Base-by-base conservation (phyloP, 2,113 vertebrate genomes). In the Lutjanus erythropterus region DNA sequence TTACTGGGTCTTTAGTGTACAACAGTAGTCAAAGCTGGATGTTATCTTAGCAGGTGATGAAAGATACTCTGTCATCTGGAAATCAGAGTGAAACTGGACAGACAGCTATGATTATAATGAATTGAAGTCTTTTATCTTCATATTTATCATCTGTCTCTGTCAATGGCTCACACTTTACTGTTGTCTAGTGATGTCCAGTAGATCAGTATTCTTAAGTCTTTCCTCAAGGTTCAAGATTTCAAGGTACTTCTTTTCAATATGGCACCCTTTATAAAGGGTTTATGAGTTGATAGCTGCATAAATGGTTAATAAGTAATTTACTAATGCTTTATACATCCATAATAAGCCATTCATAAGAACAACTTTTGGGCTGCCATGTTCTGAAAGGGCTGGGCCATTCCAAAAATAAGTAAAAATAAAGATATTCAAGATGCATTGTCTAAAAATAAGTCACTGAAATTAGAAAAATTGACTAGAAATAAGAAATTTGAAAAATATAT, bases 91-190 rank as follows among this genome's bases (percentile, higher is more conserved):
- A 56, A 29, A 53, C 61, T 19, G 49, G 33, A 78, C 61, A n/a
- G 71, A 46, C 60, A 31, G 37, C 19, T 29, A 6, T 31, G 23
- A 78, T 18, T 50, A 42, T 31, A 53, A 67, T 19, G 11, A 62
- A 62, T 37, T 37, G 29, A 83, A 23, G 33, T 61, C 35, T 52
- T 49, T 55, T 58, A 42, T 42, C 47, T 53, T 47, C 39, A 46
- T 70, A 5, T 81, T 65, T 67, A 42, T 69, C 49, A 60, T 49
- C 49, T 50, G 68, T 56, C 35, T 81, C 67, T 39, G 49, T 68
- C 60, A 0, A 12, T 58, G 55, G 31, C 53, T 66, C 62, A n/a
- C 23, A 64, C 60, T 11, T 80, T 19, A 77, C 72, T 55, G 52
- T 75, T 71, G 50, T 74, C 59, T 67, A 16, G 50, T 83, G 5